Base-by-base conservation (phyloP, 2,888 invertebrate species). In the Sminthurides aquaticus region DNA sequence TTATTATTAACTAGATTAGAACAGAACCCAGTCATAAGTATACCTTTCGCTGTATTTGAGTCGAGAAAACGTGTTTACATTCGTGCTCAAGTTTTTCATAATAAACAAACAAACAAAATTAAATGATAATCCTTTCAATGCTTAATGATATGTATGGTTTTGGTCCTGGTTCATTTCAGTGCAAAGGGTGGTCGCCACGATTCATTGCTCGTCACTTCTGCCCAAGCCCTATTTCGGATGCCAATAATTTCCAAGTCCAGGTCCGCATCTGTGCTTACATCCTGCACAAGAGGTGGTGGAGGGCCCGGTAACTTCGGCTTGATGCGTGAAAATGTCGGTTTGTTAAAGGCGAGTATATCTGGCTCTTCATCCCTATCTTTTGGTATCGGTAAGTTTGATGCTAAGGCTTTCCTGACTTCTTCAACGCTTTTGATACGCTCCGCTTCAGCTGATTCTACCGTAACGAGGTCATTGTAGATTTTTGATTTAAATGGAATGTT, bases 281-380 rank as follows among this genome's bases (percentile, higher is more conserved):
- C 52, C 5, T 8, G 20, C 5, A 22, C 20, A 3, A 55, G 57
- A 15, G 54, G 56, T 1, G 58, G 24, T 8, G 63, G 63, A 15
- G 63, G 58, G 3, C 52, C 63, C 2, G 63, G 63, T 22, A 63
- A 24, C 20, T 58, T 49, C 2, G 63, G 63, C 25, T 58, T 63
- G 3, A 63, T 63, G 1, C 63, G 49, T 1, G 63, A 27, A 49
- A 58, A 63, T 2, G 63, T 63, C 1, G 63, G 63, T 29, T 63
- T 63, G n/a, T 63, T 63, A 25, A 63, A 63, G 11, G 20, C 25
- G 2, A 63, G 25, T 5, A 63, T 58, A 26, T 49, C 52, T 8
- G 63, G 63, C 43, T 58, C 63, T 5, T 57, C 8, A 20, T 63
- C 63, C 28, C 57, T 63, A 2, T n/a, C 20, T 27, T 58, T 63